These are phyloP conservation scores for Dryobota labecula DNA, from an alignment of 2,888 invertebrate genomes.

Conservation along the genomic window DNA sequence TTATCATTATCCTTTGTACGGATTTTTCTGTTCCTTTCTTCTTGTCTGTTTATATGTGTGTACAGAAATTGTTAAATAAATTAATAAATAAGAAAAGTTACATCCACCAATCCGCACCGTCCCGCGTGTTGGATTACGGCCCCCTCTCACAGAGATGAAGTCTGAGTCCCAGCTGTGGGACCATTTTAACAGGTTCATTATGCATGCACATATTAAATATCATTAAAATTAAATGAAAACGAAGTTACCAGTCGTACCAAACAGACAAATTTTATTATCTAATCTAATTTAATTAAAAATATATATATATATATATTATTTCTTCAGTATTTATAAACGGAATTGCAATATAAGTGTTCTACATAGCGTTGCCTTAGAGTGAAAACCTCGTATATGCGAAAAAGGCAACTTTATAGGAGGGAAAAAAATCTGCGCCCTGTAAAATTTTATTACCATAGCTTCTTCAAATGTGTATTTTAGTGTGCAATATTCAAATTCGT, in stretches of 20 bases:
- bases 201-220: neutral
- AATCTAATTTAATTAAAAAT: neutral
- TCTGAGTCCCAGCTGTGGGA: neutral
- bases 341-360: neutral
- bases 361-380: no score
- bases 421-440: no score
- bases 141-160: neutral
- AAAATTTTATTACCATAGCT: no score
- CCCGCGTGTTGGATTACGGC: neutral
- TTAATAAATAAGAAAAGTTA: neutral
- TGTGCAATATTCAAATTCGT: no score
- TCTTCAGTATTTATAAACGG: no score
- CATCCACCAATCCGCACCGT: neutral
- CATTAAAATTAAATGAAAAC: neutral
- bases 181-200: neutral
- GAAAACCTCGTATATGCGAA: no score
- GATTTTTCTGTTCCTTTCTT: no score
- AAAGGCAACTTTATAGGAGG: no score
- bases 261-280: neutral
- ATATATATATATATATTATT: neutral
- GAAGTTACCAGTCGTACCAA: neutral
- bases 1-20: no score
- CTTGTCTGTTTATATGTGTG: no score
- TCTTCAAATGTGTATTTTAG: no score
- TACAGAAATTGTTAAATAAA: no score